phyloP scores from a whole-genome alignment of 2,888 invertebrate species.

The Carcina quercana region DNA sequence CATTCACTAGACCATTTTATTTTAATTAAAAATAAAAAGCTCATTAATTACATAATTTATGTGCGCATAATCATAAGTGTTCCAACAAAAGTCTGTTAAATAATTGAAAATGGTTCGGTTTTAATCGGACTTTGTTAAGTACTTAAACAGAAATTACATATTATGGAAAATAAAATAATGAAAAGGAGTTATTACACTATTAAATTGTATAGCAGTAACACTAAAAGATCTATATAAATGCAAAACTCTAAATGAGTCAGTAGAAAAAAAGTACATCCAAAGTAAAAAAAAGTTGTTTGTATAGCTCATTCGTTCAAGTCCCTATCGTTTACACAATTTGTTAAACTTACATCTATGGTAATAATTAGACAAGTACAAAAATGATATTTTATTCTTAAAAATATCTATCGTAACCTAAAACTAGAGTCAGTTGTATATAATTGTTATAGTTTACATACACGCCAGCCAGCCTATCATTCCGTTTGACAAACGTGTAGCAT shows the following conservation, averaged over 20 bases:
- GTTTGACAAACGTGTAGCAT: too few species aligned
- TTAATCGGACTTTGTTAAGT: conserved; percentile 59
- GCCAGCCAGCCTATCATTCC: too few species aligned
- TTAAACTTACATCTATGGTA: conserved; percentile 70
- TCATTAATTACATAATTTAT: conserved; percentile 68
- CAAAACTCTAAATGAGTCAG: conserved; percentile 66
- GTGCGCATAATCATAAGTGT: conserved; percentile 59
- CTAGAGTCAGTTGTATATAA: conserved; percentile 69
- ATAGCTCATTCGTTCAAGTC: conserved; percentile 65
- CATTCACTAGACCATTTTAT: conserved; percentile 65
- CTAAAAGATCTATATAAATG: conserved; percentile 73
- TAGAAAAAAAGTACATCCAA: conserved; percentile 69
- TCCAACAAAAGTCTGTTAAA: conserved; percentile 41
- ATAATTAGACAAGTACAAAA: conserved; percentile 73
- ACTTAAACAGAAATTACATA: conserved; percentile 40
- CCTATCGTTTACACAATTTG: conserved; percentile 65
- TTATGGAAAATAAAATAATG: conserved; percentile 9
- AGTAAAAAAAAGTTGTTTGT: conserved; percentile 45
- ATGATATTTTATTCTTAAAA: conserved; percentile 68
- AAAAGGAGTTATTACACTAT: conserved; percentile 36
- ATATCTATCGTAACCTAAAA: conserved; percentile 65
- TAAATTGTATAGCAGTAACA: conserved; percentile 53
- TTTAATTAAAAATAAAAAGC: conserved; percentile 64
- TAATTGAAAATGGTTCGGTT: conserved; percentile 49
- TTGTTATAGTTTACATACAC: conserved; percentile 49